Evolutionary conservation across 2,888 invertebrate genomes (phyloP), one percentile per base, ranked within the genome.

Genomic region (Didymodactylos carnosus): DNA sequence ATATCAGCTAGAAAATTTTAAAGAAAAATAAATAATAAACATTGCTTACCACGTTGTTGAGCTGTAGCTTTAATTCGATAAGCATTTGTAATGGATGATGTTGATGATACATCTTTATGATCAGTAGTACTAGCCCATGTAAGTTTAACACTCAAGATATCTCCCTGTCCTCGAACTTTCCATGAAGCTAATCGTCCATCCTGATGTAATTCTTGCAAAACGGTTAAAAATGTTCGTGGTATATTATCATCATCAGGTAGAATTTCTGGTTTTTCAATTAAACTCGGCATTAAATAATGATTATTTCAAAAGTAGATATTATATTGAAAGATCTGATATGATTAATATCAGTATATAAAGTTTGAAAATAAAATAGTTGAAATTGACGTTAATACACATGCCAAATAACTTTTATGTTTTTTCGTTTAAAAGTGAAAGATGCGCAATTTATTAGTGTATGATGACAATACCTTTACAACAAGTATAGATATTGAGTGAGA

Each of bases 141-240:
- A 8, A 73, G 41, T 41, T 69, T 69, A 46, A 73, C 73, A 49
- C 69, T 41, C 29, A 73, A 40, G 14, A 41, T 27, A 43, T 73
- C 73, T 35, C 73, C 73, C 25, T 19, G 69, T 35, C 73, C 73
- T n/a, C 40, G 43, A 35, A 73, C 62, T 69, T 73, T 46, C 73
- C 73, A 73, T 25, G 73, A 73, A n/a, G 62, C 43, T 13, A 73
- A 46, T 29, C 43, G 62, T 25, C 73, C 73, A 25, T 35, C 70
- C 23, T 69, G 35, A 39, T 73, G 43, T 25, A 73, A 39, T 39
- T 73, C 73, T 35, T 73, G 69, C 6, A 73, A 29, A 73, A 62
- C 62, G n/a, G 29, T 62, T 62, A 62, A 10, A 35, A 62, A 62
- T n/a, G 35, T 62, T 35, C 35, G 16, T 19, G 62, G 62, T 35